Base-by-base conservation (phyloP, 2,888 invertebrate genomes). In the Nephrocerus scutellatus region DNA sequence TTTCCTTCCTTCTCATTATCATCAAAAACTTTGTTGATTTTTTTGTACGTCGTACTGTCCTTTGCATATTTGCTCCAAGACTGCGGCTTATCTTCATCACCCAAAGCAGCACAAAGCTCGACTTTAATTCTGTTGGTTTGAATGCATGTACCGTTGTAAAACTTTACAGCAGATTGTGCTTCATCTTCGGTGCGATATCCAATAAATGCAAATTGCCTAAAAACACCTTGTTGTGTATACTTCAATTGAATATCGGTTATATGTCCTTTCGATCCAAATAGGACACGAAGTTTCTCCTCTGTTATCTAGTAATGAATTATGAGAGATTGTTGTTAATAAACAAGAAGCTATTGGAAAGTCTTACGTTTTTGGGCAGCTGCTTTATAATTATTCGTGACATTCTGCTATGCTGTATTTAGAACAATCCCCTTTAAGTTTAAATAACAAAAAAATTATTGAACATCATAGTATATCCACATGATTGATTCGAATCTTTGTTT, bases 201-300 rank as follows among this genome's bases (percentile, higher is more conserved):
- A 52, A 98, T 72, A 61, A 97, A 97, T 5, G 84, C 91, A 70
- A 97, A 97, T 55, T 85, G 82, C 42, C 97, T 75, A 63, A 97
- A 97, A 60, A 81, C 82, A 7, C 96, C 95, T 72, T 89, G 83
- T 52, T 82, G 41, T 1, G 90, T 91, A 58, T 85, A 95, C 65
- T 96, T 97, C 6, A 97, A 68, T 56, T 91, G 88, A 6, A 95
- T 77, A 71, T 98, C 97, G 6, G 96, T 97, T 7, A 98, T 80
- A 46, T 77, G 77, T 15, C 93, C 93, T 58, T 85, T 83, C 54
- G 79, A 67, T 32, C 80, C 74, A 64, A 96, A 95, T 36, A 84
- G 63, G 51, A 80, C 75, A 52, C 77, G 78, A 10, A 96, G 64
- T 60, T 81, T 81, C 2, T 83, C 79, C 47, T 83, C 83, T 10